Percentiles rank a stretch among this genome's conserved stretches.
phyloP scores from a whole-genome alignment of 2,888 invertebrate species.

The Cepaea hortensis region DNA sequence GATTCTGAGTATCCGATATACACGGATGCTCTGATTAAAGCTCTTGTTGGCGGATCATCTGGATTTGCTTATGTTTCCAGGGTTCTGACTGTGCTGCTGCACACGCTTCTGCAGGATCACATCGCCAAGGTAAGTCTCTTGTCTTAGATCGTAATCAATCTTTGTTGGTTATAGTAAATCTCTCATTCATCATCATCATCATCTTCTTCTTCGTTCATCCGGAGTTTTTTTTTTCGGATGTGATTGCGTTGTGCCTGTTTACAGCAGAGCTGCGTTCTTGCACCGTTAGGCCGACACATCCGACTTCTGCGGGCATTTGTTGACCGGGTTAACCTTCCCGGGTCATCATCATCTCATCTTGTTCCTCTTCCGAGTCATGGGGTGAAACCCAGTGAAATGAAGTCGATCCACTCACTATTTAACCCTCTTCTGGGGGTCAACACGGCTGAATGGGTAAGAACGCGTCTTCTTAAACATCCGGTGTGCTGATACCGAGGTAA shows the following conservation, averaged over 20 bases:
- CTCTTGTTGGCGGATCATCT: conserved; percentile 64
- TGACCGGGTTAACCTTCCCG: no score
- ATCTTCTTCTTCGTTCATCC: no score
- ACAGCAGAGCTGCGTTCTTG: no score
- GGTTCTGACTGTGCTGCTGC: conserved; percentile 70
- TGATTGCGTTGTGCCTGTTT: no score
- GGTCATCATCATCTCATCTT: neutral
- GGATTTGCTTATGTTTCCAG: conserved; percentile 69
- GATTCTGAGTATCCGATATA: conserved; percentile 69
- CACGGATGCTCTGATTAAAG: conserved; percentile 72
- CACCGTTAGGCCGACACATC: no score
- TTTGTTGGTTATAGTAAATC: neutral
- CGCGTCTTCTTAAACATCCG: no score
- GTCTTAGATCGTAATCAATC: neutral
- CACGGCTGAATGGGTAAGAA: no score
- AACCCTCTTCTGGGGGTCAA: no score
- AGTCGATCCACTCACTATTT: no score
- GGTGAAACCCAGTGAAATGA: neutral
- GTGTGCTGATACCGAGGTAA: no score
- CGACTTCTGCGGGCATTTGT: no score
- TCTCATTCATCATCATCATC: neutral
- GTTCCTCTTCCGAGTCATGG: neutral
- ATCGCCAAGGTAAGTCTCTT: conserved; percentile 71
- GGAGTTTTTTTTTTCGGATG: no score
- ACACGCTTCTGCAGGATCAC: conserved; percentile 74